Conservation (phyloP, 2,113 vertebrate species). For the Nerophis lumbriciformis region DNA sequence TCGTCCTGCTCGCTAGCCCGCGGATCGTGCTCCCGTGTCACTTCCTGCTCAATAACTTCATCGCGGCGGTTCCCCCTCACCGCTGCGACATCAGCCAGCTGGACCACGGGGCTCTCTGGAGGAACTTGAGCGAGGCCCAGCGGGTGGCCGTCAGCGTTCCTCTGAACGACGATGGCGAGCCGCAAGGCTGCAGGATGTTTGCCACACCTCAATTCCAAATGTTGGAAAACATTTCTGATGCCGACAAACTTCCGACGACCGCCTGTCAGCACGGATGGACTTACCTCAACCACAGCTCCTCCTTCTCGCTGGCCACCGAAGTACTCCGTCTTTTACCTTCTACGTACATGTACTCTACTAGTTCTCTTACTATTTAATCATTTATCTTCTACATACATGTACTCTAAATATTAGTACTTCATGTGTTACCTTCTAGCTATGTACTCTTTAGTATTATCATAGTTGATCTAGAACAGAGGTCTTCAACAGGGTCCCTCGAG, state of each 20-base stretch:
- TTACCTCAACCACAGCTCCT: constrained; percentile 78
- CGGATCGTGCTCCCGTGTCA: constrained; percentile 71
- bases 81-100: constrained; percentile 67
- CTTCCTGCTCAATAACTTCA: constrained; percentile 79
- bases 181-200: constrained; percentile 78
- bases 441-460: too few relatives aligned
- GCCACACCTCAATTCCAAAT: constrained; percentile 67
- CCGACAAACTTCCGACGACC: constrained; percentile 30
- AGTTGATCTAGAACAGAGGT: too few relatives aligned
- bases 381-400: too few relatives aligned
- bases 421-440: too few relatives aligned
- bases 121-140: constrained; percentile 70
- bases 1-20: constrained; percentile 66
- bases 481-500: too few relatives aligned
- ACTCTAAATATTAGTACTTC: too few relatives aligned
- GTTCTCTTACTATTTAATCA: too few relatives aligned
- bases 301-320: constrained; percentile 81
- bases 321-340: constrained; percentile 42
- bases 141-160: constrained; percentile 70
- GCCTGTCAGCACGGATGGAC: constrained; percentile 78
- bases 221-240: constrained; percentile 57
- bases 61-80: constrained; percentile 73
- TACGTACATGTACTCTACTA: too few relatives aligned
- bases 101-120: constrained; percentile 35
- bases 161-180: constrained; percentile 51